These are phyloP conservation scores for Macrochelys suwanniensis DNA, from an alignment of 2,797 vertebrate species.

Conservation along the genomic window DNA sequence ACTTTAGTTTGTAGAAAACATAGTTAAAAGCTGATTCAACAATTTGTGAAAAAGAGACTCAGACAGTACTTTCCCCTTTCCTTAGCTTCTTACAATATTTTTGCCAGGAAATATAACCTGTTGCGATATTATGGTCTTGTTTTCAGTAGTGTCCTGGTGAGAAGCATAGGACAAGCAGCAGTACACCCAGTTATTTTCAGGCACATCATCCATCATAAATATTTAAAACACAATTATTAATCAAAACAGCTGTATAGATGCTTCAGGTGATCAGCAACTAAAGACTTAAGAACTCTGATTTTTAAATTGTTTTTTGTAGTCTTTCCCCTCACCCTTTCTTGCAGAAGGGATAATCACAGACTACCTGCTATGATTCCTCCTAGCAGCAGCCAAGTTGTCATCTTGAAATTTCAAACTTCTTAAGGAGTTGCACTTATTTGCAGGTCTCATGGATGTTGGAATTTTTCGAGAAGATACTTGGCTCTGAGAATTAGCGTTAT, in stretches of 20 bases:
- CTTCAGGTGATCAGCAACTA: constrained; percentile 72
- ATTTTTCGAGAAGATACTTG: neutral
- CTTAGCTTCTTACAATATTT: constrained; percentile 17
- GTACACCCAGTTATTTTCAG: neutral
- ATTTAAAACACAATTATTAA: constrained; percentile 77
- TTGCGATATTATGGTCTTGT: constrained; percentile 13
- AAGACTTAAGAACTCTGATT: constrained; percentile 58
- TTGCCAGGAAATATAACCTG: constrained; percentile 47
- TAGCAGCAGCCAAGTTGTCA: neutral
- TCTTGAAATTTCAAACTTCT: neutral
- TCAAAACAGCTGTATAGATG: constrained; percentile 66
- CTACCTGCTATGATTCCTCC: neutral
- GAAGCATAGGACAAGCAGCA: constrained; percentile 20
- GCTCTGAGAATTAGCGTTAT: neutral
- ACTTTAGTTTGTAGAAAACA: neutral
- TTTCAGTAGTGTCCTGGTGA: constrained; percentile 44
- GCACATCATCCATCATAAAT: constrained; percentile 59
- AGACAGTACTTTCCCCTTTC: neutral
- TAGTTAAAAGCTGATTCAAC: neutral
- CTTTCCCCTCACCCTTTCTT: neutral
- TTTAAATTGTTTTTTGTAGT: neutral
- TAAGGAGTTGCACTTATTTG: neutral
- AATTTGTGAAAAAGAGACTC: no score
- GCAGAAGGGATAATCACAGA: neutral
- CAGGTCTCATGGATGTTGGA: neutral